Evolutionary conservation across 2,797 vertebrate genomes (phyloP), one percentile per base, ranked within the genome.

Genomic region (Tamandua tetradactyla): DNA sequence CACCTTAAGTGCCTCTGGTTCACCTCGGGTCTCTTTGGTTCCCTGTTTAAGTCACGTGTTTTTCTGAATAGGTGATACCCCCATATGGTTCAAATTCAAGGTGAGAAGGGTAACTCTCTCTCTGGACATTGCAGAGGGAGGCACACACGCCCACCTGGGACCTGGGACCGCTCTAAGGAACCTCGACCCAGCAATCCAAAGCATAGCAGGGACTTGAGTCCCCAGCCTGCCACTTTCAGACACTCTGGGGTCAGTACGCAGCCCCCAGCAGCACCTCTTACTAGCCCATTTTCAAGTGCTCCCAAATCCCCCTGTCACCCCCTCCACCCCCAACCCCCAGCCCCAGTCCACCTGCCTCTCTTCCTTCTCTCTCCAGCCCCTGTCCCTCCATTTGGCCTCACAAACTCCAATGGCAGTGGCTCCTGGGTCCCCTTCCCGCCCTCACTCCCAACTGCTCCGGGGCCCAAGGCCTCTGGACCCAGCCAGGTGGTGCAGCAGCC

Each of bases 171-270:
- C 11, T 57, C n/a, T 9, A 49, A 13, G 1, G 1, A 75, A 47
- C 49, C 49, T 25, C 35, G 3, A 10, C 30, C 37, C 55, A 8
- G 64, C 49, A 30, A 9, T 57, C 66, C 30, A 10, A 72, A 72
- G 7, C 12, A 11, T n/a, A 1, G 0, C 9, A 3, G 23, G 35
- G 47, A 3, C 47, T 42, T 4, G 1, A 14, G 22, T 27, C 7
- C 42, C 59, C 57, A 23, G 3, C 7, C 22, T 23, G 52, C 57
- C 35, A 4, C 32, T 35, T 12, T 44, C 64, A 44, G 85, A 57
- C 18, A 7, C 61, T 42, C 25, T 0, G 42, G 32, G 12, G 42
- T 27, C 62, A 79, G 23, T 1, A 18, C 1, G 0, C 3, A 10
- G 75, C 18, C 18, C 44, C 5, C 27, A 32, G 25, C 27, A 7